These are phyloP conservation scores for Catharus fuscescens DNA, from an alignment of 2,113 vertebrate genomes.

Conservation along the genomic window DNA sequence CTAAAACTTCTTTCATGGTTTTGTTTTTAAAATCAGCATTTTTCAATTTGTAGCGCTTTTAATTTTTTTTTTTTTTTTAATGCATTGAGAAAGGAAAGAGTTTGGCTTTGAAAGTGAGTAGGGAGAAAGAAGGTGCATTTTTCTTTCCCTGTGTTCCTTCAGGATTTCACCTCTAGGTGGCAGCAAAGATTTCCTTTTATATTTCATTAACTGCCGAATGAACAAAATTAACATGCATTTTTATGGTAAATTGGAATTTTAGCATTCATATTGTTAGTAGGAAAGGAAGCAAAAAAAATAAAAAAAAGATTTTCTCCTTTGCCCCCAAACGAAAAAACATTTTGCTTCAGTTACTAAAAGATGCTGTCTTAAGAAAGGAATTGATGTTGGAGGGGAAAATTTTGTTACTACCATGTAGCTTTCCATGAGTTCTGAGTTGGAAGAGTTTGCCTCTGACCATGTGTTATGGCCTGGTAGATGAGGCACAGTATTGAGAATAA, in stretches of 20 bases:
- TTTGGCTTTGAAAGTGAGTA: background rate
- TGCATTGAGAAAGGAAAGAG: background rate
- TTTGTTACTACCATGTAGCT: background rate
- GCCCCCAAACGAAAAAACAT: background rate
- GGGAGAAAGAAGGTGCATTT: rapidly evolving
- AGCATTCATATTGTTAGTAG: background rate
- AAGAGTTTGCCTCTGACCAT: background rate
- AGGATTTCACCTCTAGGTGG: constrained; percentile 64
- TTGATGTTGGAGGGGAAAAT: background rate
- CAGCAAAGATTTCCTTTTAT: constrained; percentile 40
- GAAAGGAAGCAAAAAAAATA: background rate
- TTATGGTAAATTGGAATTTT: background rate
- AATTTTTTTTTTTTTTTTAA: too few relatives aligned
- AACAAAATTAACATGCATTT: background rate
- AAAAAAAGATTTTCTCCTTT: background rate
- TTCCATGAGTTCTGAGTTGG: background rate
- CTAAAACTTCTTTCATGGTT: background rate
- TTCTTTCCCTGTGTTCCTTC: background rate
- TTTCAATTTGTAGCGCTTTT: background rate
- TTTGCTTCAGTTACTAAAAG: background rate
- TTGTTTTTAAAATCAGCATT: background rate
- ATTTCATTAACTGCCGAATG: background rate
- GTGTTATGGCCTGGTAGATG: background rate
- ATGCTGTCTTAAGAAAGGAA: background rate
- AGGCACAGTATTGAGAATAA: background rate